These are phyloP conservation scores for Micronycteris hirsuta DNA, from an alignment of 2,113 vertebrate species.

Conservation along the genomic window DNA sequence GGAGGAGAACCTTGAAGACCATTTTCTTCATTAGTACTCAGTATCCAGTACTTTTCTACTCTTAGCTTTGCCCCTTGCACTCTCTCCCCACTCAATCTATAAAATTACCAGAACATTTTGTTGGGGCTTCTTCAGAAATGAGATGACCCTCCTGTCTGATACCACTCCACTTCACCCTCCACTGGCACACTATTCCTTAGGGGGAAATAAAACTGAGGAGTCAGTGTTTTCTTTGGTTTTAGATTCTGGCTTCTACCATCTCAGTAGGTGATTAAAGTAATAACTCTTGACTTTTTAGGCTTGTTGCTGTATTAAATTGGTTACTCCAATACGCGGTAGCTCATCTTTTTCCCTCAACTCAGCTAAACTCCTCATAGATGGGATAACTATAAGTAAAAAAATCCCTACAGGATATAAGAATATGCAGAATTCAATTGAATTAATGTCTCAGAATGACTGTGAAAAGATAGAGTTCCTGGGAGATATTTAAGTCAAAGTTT, in stretches of 20 bases:
- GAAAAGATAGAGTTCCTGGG: neutral
- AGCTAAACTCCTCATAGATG: neutral
- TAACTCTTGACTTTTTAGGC: neutral
- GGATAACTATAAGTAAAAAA: neutral
- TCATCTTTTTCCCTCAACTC: neutral
- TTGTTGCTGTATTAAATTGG: neutral
- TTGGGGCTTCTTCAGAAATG: neutral
- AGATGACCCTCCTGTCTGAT: neutral
- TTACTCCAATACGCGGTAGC: neutral
- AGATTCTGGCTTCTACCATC: neutral
- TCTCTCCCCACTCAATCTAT: neutral
- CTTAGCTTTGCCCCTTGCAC: accelerated
- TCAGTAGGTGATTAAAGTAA: neutral
- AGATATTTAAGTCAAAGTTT: neutral
- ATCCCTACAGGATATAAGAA: neutral
- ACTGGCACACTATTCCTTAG: neutral
- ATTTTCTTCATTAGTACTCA: neutral
- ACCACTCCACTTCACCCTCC: neutral
- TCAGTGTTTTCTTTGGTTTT: neutral
- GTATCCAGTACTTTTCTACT: neutral
- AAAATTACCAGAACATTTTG: neutral
- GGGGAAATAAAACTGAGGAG: neutral
- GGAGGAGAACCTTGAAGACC: neutral
- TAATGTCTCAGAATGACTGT: neutral
- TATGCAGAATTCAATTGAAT: conserved; percentile 8